Evolutionary conservation across 2,113 vertebrate species (phyloP).

Genomic region (Pollimyrus isidori): DNA sequence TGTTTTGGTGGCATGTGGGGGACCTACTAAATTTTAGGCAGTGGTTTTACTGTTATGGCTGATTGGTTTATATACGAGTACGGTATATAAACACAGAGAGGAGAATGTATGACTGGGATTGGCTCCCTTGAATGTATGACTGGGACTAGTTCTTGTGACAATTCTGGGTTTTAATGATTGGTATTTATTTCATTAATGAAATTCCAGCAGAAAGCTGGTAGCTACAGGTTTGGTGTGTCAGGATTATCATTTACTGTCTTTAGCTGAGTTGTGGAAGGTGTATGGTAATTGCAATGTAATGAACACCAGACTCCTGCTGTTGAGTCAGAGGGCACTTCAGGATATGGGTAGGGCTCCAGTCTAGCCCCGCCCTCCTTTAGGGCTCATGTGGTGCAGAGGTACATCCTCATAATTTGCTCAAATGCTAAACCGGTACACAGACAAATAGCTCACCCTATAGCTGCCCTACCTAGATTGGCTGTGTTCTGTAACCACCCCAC

Average conservation of each 20-base stretch:
- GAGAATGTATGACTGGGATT: neutral
- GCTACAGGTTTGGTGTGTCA: neutral
- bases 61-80: neutral
- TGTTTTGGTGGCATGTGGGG: neutral
- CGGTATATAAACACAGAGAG: neutral
- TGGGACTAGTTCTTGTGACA: neutral
- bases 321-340: neutral
- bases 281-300: neutral
- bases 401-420: neutral
- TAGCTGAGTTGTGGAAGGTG: neutral
- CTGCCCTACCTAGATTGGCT: neutral
- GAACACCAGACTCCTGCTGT: neutral
- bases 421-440: neutral
- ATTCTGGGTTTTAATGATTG: neutral
- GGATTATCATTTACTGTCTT: neutral
- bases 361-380: neutral
- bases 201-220: neutral
- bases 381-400: too few relatives aligned
- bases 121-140: too few relatives aligned
- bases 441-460: neutral
- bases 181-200: neutral
- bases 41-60: neutral
- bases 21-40: neutral
- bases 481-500: neutral
- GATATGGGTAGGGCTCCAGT: neutral